phyloP scores from a whole-genome alignment of 1,140 invertebrate species.

The Zeugodacus cucurbitae region DNA sequence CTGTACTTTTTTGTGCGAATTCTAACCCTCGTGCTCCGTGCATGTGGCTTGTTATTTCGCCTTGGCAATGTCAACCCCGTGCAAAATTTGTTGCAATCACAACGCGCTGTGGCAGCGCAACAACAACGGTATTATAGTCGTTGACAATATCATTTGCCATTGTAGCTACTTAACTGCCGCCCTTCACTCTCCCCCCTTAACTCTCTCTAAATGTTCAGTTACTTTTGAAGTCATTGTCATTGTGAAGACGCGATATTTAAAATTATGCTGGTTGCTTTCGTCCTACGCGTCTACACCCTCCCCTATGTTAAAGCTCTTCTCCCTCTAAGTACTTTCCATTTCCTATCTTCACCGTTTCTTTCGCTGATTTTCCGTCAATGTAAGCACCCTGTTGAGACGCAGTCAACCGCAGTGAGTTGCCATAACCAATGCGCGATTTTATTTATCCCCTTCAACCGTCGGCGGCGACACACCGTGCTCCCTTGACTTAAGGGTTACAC shows the following conservation, averaged over 20 bases:
- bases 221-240: not conserved
- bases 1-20: not conserved
- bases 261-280: not conserved
- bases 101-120: not conserved
- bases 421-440: conserved; percentile 16
- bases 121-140: not conserved
- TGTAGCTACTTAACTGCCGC: not conserved
- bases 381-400: not conserved
- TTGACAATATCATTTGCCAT: conserved; percentile 18
- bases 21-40: not conserved
- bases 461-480: not conserved
- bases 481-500: too few relatives aligned
- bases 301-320: not conserved
- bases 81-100: not conserved
- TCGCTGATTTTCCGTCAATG: not conserved
- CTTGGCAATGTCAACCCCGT: not conserved
- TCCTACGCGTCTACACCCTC: not conserved
- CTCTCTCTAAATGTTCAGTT: not conserved
- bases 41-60: not conserved
- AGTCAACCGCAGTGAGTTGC: conserved; percentile 22
- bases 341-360: not conserved
- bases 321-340: not conserved
- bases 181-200: not conserved
- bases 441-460: not conserved
- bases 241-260: not conserved